These are phyloP conservation scores for Cyclina sinensis DNA, from an alignment of 1,140 invertebrate species.

Conservation along the genomic window DNA sequence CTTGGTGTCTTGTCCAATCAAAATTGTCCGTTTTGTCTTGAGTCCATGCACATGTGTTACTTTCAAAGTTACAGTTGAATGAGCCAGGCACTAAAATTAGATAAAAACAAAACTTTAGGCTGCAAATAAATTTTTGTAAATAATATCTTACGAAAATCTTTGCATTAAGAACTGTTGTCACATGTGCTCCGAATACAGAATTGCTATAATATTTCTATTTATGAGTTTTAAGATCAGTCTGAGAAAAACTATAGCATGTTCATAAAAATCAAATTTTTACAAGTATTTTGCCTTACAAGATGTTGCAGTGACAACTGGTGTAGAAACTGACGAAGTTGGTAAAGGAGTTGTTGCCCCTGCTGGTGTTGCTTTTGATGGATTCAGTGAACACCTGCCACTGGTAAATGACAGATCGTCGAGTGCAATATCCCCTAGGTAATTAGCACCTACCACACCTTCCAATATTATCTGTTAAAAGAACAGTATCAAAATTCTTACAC, in stretches of 20 bases:
- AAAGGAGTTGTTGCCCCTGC: constrained; percentile 56
- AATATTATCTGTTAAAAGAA: constrained; percentile 69
- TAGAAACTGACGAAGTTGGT: constrained; percentile 58
- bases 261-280: no score
- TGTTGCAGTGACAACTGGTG: constrained; percentile 61
- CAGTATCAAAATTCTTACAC: no score
- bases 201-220: no score
- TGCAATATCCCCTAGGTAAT: constrained; percentile 83
- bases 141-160: no score
- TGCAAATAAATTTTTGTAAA: no score
- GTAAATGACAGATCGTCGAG: constrained; percentile 84
- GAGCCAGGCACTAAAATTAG: constrained; percentile 42
- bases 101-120: no score
- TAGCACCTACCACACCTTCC: constrained; percentile 77
- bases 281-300: constrained; percentile 61
- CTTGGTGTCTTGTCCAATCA: constrained; percentile 77
- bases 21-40: constrained; percentile 76
- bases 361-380: constrained; percentile 63
- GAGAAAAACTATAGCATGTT: no score
- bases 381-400: constrained; percentile 68
- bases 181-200: no score
- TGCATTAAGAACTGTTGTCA: no score
- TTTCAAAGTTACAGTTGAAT: constrained; percentile 83
- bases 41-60: constrained; percentile 82
- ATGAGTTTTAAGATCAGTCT: no score